Evolutionary conservation across 2,113 vertebrate species (phyloP).

Genomic region (Myiozetetes cayanensis): DNA sequence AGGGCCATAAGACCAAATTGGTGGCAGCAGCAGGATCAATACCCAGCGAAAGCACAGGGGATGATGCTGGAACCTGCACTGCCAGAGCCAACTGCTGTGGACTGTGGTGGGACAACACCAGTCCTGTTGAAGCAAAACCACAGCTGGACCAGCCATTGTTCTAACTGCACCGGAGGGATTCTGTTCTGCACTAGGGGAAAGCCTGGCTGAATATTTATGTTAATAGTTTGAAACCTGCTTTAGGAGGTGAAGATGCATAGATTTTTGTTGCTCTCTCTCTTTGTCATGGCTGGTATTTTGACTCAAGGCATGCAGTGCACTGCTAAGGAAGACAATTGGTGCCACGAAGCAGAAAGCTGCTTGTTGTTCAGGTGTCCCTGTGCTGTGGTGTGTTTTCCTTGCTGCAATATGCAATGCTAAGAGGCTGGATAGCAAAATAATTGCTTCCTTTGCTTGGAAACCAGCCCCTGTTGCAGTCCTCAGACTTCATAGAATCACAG

Average conservation of each 20-base stretch:
- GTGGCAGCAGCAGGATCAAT: not conserved
- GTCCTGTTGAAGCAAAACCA: not conserved
- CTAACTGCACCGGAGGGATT: fast-evolving
- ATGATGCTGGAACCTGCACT: fast-evolving
- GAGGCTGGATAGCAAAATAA: not conserved
- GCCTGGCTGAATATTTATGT: not conserved
- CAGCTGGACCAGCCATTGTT: not conserved
- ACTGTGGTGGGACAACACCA: not conserved
- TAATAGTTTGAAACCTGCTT: not conserved
- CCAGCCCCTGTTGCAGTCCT: not conserved
- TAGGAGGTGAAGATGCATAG: not conserved
- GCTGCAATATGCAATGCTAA: not conserved
- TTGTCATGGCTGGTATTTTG: not conserved
- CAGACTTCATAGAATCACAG: not conserved
- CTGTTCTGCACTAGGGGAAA: not conserved
- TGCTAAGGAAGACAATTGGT: not conserved
- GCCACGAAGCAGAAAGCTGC: not conserved
- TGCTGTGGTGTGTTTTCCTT: not conserved
- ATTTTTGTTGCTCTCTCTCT: not conserved
- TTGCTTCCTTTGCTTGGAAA: not conserved
- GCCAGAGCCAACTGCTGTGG: not conserved
- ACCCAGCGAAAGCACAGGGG: fast-evolving
- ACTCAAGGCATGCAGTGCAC: not conserved
- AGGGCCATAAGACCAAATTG: fast-evolving
- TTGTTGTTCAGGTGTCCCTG: not conserved